phyloP scores from a whole-genome alignment of 2,113 vertebrate species.

The Tyto alba region DNA sequence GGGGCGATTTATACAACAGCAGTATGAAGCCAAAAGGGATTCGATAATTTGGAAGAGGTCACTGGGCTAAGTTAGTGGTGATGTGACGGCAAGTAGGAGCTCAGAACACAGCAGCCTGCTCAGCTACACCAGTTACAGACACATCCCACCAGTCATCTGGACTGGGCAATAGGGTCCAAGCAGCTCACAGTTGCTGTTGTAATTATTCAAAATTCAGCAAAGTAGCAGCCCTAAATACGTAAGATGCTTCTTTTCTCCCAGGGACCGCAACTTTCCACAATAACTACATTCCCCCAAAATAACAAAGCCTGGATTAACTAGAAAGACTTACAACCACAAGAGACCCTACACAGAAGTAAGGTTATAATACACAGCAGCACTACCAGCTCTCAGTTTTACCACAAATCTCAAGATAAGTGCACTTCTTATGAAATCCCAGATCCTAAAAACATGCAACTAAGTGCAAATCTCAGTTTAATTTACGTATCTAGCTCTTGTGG shows the following conservation, averaged over 20 bases:
- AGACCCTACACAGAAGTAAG: background rate
- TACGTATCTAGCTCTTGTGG: background rate
- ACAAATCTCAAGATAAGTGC: conserved; percentile 34
- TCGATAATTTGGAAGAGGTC: background rate
- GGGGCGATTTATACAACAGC: background rate
- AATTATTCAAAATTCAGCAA: background rate
- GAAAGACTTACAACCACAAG: background rate
- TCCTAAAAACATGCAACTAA: background rate
- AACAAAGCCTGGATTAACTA: conserved; percentile 36
- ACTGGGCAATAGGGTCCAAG: background rate
- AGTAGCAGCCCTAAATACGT: background rate
- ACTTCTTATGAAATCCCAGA: conserved; percentile 33
- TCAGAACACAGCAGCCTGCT: background rate
- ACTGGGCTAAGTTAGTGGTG: background rate
- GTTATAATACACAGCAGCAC: background rate
- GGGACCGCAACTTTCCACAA: background rate
- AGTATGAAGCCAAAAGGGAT: background rate
- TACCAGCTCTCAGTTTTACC: conserved; percentile 6
- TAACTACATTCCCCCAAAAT: background rate
- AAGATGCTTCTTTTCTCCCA: background rate
- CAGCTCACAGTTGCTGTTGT: background rate
- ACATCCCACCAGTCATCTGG: background rate
- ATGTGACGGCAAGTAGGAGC: background rate
- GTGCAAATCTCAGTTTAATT: conserved; percentile 20
- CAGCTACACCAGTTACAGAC: background rate